These are phyloP conservation scores for Tribolium castaneum DNA, from an alignment of 1,140 invertebrate species.

Conservation along the genomic window DNA sequence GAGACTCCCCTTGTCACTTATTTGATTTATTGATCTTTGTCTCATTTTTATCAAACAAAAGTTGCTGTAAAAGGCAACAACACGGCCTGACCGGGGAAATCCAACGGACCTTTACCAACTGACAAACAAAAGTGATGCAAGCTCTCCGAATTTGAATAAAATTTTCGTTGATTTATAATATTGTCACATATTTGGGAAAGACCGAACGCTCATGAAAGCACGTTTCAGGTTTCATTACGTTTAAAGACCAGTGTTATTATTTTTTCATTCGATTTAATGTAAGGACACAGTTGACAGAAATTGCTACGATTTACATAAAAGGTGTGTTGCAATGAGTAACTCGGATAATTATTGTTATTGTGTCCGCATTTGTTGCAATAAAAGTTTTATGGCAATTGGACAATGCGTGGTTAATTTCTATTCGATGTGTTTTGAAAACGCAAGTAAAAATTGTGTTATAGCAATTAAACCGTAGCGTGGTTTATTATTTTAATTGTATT, in stretches of 20 bases:
- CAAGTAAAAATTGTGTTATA: no score
- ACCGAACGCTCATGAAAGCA: neutral
- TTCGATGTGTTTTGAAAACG: no score
- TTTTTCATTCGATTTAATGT: neutral
- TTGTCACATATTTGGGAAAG: constrained; percentile 8
- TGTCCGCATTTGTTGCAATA: neutral
- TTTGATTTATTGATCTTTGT: neutral
- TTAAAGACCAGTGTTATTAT: neutral
- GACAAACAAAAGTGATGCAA: constrained; percentile 19
- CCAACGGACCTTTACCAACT: neutral
- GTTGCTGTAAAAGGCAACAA: no score
- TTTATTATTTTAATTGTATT: no score
- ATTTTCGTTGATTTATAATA: constrained; percentile 5
- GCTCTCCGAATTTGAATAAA: constrained; percentile 7
- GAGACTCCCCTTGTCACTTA: neutral
- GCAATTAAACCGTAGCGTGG: no score
- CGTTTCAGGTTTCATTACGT: neutral
- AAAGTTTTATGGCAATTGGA: neutral
- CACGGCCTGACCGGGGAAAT: constrained; percentile 10
- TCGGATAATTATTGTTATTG: neutral
- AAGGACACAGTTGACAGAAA: neutral
- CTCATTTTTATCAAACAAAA: neutral
- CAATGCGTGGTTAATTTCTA: neutral
- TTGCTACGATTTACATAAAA: constrained; percentile 6
- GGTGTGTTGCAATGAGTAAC: constrained; percentile 1